Evolutionary conservation across 2,113 vertebrate genomes (phyloP).

Genomic region (Aptenodytes forsteri): DNA sequence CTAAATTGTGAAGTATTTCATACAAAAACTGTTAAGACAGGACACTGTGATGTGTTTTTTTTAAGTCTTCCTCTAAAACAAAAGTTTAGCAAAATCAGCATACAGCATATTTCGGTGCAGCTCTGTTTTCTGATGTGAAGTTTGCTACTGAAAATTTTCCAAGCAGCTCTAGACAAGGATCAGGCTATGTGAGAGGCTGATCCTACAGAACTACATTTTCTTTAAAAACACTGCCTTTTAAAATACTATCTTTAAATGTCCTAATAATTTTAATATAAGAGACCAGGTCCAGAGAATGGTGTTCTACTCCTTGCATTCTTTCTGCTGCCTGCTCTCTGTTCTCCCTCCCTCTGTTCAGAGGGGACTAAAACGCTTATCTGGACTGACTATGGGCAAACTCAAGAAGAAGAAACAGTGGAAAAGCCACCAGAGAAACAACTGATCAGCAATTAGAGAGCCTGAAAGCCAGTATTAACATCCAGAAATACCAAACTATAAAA

Average conservation of each 20-base stretch:
- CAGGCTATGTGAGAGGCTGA: background rate
- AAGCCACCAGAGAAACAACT: background rate
- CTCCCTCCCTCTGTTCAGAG: background rate
- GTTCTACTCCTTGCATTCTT: background rate
- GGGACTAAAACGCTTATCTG: background rate
- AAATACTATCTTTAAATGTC: background rate
- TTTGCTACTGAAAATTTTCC: background rate
- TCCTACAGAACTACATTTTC: background rate
- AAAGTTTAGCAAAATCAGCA: background rate
- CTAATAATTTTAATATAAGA: background rate
- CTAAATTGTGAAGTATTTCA: conserved; percentile 3
- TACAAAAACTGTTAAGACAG: background rate
- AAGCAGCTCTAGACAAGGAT: background rate
- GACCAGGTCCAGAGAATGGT: background rate
- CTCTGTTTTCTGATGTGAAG: background rate
- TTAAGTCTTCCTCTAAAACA: background rate
- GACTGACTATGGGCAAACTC: background rate
- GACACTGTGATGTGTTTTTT: background rate
- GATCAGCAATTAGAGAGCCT: background rate
- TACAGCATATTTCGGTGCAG: background rate
- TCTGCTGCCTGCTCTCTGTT: background rate
- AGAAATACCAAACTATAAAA: background rate
- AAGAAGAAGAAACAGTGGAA: background rate
- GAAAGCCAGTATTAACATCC: background rate
- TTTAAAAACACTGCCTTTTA: background rate